Evolutionary conservation across 2,888 invertebrate genomes (phyloP).

Genomic region (Clunio marinus): DNA sequence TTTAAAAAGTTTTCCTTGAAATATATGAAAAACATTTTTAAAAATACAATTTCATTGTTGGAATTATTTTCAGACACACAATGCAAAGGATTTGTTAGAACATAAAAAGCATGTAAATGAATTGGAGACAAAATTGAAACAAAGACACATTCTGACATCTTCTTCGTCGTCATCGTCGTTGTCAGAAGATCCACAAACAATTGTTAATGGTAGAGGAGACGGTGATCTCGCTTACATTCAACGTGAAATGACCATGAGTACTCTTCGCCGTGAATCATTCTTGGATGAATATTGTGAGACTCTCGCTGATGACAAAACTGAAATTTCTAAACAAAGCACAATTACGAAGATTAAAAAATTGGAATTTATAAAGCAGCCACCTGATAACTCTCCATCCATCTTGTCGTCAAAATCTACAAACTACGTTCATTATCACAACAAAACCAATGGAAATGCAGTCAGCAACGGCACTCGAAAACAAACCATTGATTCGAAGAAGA

Average conservation of each 20-base stretch:
- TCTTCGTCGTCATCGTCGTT: slow-evolving; percentile 8
- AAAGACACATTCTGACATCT: slow-evolving; percentile 22
- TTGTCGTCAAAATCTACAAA: slow-evolving; percentile 37
- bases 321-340: background rate
- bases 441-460: slow-evolving; percentile 4
- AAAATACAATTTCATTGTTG: too few relatives aligned
- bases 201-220: slow-evolving; percentile 23
- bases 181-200: background rate
- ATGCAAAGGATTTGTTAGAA: slow-evolving; percentile 32
- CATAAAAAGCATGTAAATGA: slow-evolving; percentile 36
- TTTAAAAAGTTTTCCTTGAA: too few relatives aligned
- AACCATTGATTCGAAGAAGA: slow-evolving; percentile 48
- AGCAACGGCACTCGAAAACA: slow-evolving; percentile 38
- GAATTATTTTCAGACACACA: slow-evolving; percentile 28
- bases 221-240: slow-evolving; percentile 46
- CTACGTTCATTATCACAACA: slow-evolving; percentile 35
- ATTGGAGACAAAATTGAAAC: slow-evolving; percentile 37
- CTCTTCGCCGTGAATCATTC: slow-evolving; percentile 48
- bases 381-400: slow-evolving; percentile 42
- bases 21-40: too few relatives aligned
- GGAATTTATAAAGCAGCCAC: background rate
- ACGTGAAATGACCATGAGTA: slow-evolving; percentile 48
- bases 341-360: background rate
- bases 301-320: slow-evolving; percentile 18
- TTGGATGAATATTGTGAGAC: slow-evolving; percentile 43